Evolutionary conservation across 2,113 vertebrate species (phyloP).

Genomic region (Cyprichromis sp.): DNA sequence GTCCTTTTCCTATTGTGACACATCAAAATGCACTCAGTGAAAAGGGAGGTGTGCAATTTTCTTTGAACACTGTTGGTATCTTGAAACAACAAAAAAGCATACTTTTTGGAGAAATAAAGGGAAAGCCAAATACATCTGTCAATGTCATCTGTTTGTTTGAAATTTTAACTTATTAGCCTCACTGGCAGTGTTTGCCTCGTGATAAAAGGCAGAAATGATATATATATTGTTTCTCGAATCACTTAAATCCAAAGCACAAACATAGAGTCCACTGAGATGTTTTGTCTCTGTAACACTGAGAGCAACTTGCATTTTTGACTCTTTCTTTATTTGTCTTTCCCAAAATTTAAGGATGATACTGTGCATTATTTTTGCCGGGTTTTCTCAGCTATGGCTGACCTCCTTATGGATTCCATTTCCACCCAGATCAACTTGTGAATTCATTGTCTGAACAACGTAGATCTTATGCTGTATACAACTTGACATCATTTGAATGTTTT

Average conservation of each 20-base stretch:
- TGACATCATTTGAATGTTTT: not conserved
- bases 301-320: not conserved
- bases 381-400: not conserved
- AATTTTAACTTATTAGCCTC: not conserved
- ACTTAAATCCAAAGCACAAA: not conserved
- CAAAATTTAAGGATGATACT: not conserved
- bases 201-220: not conserved
- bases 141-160: not conserved
- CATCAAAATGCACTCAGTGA: not conserved
- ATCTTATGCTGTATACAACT: not conserved
- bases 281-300: not conserved
- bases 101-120: not conserved
- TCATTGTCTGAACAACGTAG: not conserved
- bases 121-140: not conserved
- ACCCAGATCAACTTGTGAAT: not conserved
- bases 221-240: not conserved
- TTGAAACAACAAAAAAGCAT: not conserved
- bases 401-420: not conserved
- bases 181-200: not conserved
- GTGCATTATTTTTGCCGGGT: fast-evolving
- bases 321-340: not conserved
- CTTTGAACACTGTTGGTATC: not conserved
- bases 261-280: not conserved
- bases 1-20: not conserved
- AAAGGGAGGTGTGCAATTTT: not conserved